Conservation (phyloP, 1,140 invertebrate genomes). For the Spodoptera litura region DNA sequence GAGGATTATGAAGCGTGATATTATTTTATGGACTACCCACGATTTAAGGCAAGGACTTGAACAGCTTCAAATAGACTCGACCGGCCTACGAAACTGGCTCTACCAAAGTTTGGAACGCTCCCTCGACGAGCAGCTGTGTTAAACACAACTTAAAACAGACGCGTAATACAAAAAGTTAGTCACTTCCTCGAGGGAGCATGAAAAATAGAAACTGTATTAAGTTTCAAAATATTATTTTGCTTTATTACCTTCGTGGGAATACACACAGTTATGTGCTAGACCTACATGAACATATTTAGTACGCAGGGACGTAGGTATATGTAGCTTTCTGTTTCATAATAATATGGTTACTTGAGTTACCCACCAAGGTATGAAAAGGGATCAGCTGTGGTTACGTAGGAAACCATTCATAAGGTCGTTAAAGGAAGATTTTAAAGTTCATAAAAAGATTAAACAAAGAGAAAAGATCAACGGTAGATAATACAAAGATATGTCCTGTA, state of each 20-base stretch:
- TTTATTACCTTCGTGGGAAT: conserved; percentile 20
- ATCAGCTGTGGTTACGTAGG: no score
- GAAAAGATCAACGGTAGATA: not conserved
- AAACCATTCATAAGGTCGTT: no score
- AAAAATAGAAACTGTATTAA: conserved; percentile 45
- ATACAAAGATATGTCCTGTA: not conserved
- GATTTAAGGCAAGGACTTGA: conserved; percentile 53
- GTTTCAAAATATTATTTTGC: conserved; percentile 40
- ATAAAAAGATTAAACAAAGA: no score
- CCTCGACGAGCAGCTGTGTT: conserved; percentile 64
- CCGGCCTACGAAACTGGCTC: conserved; percentile 64
- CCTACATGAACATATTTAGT: not conserved
- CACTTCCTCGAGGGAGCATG: conserved; percentile 50
- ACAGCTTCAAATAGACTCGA: conserved; percentile 41
- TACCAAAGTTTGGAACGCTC: conserved; percentile 71
- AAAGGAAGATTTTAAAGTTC: no score
- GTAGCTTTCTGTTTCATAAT: no score
- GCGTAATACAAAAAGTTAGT: conserved; percentile 69
- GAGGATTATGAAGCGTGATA: no score
- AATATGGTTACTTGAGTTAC: no score
- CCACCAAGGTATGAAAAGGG: no score
- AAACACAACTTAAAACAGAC: conserved; percentile 67
- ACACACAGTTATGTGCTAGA: conserved; percentile 2
- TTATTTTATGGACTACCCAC: no score
- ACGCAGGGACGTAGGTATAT: no score